Percentiles rank a stretch among this genome's conserved stretches.
phyloP scores from a whole-genome alignment of 1,140 invertebrate genomes.

The Chlorops oryzae region DNA sequence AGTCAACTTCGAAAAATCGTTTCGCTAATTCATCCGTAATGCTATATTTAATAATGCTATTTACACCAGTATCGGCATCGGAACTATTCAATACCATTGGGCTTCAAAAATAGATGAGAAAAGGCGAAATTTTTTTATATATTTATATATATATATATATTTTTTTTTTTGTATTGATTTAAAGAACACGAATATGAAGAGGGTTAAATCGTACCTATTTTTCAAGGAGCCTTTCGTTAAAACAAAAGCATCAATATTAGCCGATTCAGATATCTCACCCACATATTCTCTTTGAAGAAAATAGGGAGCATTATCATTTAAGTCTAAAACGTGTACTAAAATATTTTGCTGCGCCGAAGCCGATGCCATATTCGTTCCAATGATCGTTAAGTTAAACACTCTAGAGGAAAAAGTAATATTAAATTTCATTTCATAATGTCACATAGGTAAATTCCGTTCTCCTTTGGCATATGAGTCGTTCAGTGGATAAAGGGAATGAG shows the following conservation, averaged over 20 bases:
- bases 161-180: too few relatives aligned
- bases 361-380: constrained; percentile 79
- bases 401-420: too few relatives aligned
- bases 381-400: constrained; percentile 77
- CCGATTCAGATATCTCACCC: constrained; percentile 66
- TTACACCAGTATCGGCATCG: constrained; percentile 74
- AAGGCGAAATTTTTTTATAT: neutral
- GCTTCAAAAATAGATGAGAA: constrained; percentile 47
- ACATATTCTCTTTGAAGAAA: constrained; percentile 64
- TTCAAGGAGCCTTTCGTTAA: constrained; percentile 49
- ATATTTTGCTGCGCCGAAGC: constrained; percentile 61
- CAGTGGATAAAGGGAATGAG: too few relatives aligned
- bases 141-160: neutral
- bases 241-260: constrained; percentile 65
- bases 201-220: constrained; percentile 22
- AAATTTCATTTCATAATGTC: too few relatives aligned
- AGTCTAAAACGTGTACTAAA: constrained; percentile 70
- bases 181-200: too few relatives aligned
- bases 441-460: too few relatives aligned
- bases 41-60: constrained; percentile 75
- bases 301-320: constrained; percentile 80
- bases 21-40: constrained; percentile 70
- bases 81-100: constrained; percentile 74
- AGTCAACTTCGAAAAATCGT: constrained; percentile 78
- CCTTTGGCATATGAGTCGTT: too few relatives aligned